Base-by-base conservation (phyloP, 2,888 invertebrate species). In the Mallateleia sp. region DNA sequence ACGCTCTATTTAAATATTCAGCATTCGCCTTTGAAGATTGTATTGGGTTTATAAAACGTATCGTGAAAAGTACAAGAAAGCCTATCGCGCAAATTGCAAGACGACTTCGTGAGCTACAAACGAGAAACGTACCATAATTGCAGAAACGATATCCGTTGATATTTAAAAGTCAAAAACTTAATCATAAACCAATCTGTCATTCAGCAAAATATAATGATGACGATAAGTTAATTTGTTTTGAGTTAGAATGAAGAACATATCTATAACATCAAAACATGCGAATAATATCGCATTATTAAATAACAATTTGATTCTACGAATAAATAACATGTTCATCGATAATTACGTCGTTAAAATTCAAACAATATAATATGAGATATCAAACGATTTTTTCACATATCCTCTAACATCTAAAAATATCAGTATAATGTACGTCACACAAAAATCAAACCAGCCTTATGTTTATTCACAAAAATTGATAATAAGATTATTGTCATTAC, bases 21-120 rank as follows among this genome's bases (percentile, higher is more conserved):
- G 66, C 81, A 6, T 81, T 66, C 42, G 54, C 69, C 2, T 80
- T 80, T 67, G 56, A 56, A 56, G 58, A 60, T n/a, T 77, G 54
- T 64, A 47, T 78, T 20, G 78, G 78, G 4, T 67, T 67, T 15
- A 58, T 78, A 1, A 78, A 78, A 58, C 28, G 25, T 11, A 8
- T 58, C 6, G 32, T 67, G 9, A 78, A 78, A 50, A 34, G 56
- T 15, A 38, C 56, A 56, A 42, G 18, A 4, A 47, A 32, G 42
- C 67, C 67, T 5, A 47, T 72, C 58, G 32, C 72, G 3, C 72
- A 72, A 28, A 64, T 64, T n/a, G 5, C 45, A n/a, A 45, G 45
- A 20, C 45, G 24, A 64, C 34, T 22, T 22, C 20, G 20, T 11
- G 52, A 52, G 20, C 22, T 52, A 22, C 18, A 20, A 22, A 52